Conservation (phyloP, 2,888 invertebrate species). For the Ochropleura plecta region DNA sequence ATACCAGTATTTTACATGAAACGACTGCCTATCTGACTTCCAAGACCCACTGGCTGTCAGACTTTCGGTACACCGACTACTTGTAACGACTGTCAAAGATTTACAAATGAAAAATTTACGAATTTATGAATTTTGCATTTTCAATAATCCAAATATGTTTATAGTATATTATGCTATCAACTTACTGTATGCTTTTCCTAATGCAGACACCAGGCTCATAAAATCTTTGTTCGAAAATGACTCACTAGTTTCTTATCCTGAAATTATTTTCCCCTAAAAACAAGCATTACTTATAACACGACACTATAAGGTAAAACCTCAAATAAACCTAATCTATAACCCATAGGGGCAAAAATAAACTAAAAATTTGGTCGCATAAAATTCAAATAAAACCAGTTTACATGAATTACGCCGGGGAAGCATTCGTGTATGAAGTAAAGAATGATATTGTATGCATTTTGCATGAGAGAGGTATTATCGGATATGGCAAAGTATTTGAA, state of each 20-base stretch:
- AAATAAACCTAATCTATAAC: slow-evolving; percentile 58
- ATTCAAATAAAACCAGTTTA: slow-evolving; percentile 88
- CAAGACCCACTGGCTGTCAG: too few relatives aligned
- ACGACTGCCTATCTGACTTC: too few relatives aligned
- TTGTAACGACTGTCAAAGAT: too few relatives aligned
- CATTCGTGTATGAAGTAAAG: slow-evolving; percentile 87
- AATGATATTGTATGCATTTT: slow-evolving; percentile 90
- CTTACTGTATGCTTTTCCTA: too few relatives aligned
- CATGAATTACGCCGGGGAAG: slow-evolving; percentile 86
- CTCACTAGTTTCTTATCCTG: not conserved
- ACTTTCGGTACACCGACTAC: too few relatives aligned
- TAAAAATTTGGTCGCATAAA: slow-evolving; percentile 84
- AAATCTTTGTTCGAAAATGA: not conserved
- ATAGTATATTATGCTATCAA: too few relatives aligned
- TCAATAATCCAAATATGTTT: too few relatives aligned
- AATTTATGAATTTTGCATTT: too few relatives aligned
- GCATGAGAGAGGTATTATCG: slow-evolving; percentile 89
- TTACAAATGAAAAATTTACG: too few relatives aligned
- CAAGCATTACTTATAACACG: slow-evolving; percentile 31
- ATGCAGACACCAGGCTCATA: too few relatives aligned
- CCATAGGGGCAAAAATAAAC: slow-evolving; percentile 69
- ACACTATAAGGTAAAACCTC: slow-evolving; percentile 38
- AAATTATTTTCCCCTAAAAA: slow-evolving; percentile 6
- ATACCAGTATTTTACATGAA: too few relatives aligned
- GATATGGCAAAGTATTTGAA: slow-evolving; percentile 88